Conservation (phyloP, 2,797 vertebrate species). For the Cirrhinus mrigala region DNA sequence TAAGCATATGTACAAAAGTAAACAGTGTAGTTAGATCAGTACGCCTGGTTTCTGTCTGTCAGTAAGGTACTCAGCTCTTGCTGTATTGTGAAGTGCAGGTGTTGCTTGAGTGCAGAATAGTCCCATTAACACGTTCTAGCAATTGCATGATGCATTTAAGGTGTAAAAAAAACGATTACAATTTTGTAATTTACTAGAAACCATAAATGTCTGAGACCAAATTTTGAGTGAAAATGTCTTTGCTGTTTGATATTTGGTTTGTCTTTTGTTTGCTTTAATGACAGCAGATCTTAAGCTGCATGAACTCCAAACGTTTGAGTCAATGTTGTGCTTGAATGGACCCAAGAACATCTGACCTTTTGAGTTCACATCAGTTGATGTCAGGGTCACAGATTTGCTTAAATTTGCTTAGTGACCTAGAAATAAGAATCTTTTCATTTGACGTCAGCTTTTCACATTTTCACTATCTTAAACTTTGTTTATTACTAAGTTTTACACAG, state of each 20-base stretch:
- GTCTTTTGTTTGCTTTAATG: not conserved
- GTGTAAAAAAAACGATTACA: not conserved
- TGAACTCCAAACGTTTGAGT: not conserved
- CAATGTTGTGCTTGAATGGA: constrained; percentile 1
- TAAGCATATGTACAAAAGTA: constrained; percentile 36
- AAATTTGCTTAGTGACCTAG: constrained; percentile 25
- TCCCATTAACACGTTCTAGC: not conserved
- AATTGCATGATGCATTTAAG: not conserved
- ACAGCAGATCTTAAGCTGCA: not conserved
- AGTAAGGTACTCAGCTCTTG: constrained; percentile 9
- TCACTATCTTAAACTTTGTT: not conserved
- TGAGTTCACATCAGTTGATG: constrained; percentile 5
- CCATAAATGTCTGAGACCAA: not conserved
- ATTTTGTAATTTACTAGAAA: not conserved
- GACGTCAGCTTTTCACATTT: not conserved
- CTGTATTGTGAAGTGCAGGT: constrained; percentile 3
- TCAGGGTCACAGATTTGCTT: constrained; percentile 10
- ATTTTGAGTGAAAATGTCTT: not conserved
- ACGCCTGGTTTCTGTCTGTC: constrained; percentile 14
- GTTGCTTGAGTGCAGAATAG: not conserved
- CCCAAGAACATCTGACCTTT: constrained; percentile 19
- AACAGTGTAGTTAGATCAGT: not conserved
- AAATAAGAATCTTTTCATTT: constrained; percentile 28
- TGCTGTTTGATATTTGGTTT: not conserved
- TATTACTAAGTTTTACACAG: not conserved